phyloP scores from a whole-genome alignment of 2,113 vertebrate species.

The Cephalopterus ornatus region DNA sequence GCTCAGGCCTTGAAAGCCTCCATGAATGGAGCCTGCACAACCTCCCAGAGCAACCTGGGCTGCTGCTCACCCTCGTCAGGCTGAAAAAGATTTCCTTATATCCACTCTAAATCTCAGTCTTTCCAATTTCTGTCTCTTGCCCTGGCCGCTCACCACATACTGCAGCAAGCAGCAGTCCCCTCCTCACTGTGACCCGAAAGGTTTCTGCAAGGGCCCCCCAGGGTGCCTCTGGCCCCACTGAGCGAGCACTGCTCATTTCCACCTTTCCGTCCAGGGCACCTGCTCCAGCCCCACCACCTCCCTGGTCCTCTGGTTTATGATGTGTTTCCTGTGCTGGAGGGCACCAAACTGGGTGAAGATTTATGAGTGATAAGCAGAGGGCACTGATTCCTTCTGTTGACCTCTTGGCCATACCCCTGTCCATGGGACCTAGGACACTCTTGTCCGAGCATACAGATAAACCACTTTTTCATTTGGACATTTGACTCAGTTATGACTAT shows the following conservation, averaged over 20 bases:
- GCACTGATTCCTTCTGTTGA: background rate
- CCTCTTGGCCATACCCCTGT: rapidly evolving
- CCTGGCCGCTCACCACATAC: background rate
- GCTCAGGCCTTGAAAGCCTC: background rate
- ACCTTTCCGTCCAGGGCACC: background rate
- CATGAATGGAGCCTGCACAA: rapidly evolving
- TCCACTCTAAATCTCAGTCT: background rate
- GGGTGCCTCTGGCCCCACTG: background rate
- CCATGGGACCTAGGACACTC: background rate
- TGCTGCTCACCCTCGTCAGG: background rate
- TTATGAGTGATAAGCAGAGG: background rate
- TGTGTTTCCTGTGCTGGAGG: background rate
- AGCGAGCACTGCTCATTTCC: background rate
- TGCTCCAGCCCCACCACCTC: too few relatives aligned
- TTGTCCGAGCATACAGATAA: background rate
- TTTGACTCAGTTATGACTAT: background rate
- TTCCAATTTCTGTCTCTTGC: too few relatives aligned
- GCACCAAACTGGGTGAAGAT: background rate
- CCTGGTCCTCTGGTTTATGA: rapidly evolving
- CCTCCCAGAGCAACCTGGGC: background rate
- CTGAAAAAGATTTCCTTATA: background rate
- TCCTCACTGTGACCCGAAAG: background rate
- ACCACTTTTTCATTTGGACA: background rate
- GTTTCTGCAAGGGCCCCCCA: background rate
- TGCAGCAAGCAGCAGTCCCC: background rate